These are phyloP conservation scores for Brachirus orientalis DNA, from an alignment of 2,113 vertebrate genomes.

Conservation along the genomic window DNA sequence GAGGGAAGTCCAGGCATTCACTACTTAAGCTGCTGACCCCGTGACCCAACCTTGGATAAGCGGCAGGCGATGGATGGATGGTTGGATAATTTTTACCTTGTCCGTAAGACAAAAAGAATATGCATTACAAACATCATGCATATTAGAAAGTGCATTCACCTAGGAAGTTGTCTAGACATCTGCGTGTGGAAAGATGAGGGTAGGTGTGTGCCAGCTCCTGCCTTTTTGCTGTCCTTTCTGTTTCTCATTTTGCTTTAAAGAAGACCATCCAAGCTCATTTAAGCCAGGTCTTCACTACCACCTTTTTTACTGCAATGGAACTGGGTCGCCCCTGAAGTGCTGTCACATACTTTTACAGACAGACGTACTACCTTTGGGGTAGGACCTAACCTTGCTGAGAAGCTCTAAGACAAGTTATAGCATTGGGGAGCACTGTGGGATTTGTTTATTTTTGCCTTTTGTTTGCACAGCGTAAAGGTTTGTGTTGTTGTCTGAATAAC, in stretches of 20 bases:
- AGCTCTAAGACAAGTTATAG: constrained; percentile 76
- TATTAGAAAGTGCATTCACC: constrained; percentile 56
- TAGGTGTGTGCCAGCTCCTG: constrained; percentile 38
- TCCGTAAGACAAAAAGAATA: constrained; percentile 28
- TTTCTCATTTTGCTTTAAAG: constrained; percentile 58
- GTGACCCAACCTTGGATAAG: no score
- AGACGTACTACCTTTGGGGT: constrained; percentile 51
- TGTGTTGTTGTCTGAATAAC: constrained; percentile 21
- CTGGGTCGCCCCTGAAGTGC: constrained; percentile 63
- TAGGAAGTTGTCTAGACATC: constrained; percentile 61
- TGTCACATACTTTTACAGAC: constrained; percentile 42
- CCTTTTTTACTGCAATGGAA: constrained; percentile 81
- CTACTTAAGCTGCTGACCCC: no score
- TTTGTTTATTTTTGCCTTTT: constrained; percentile 36
- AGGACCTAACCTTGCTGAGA: constrained; percentile 41
- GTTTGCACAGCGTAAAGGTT: constrained; percentile 33
- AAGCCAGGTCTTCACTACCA: constrained; percentile 38
- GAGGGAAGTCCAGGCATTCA: no score
- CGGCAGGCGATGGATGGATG: no score
- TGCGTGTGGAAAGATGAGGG: constrained; percentile 42
- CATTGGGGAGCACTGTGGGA: constrained; percentile 61
- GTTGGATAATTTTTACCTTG: not conserved
- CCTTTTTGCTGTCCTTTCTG: constrained; percentile 37
- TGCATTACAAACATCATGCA: constrained; percentile 20
- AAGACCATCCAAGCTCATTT: constrained; percentile 30